These are phyloP conservation scores for Hiodon tergisus DNA, from an alignment of 2,113 vertebrate species.

Conservation along the genomic window DNA sequence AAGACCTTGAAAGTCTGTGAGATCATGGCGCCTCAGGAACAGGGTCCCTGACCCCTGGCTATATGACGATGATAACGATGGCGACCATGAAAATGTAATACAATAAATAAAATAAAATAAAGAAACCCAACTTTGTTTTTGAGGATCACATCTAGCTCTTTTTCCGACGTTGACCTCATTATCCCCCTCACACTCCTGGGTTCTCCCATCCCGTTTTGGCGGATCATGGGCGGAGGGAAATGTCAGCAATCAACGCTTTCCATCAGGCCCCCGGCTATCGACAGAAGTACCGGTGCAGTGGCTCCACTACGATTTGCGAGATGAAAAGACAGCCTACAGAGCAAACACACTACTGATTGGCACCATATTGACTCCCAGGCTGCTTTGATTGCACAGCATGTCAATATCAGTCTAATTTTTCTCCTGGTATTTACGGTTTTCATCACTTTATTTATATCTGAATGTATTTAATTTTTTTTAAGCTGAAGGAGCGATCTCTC, in stretches of 20 bases:
- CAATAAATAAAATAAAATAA: too few relatives aligned
- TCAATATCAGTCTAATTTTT: conserved; percentile 60
- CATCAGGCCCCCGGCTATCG: conserved; percentile 59
- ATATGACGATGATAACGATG: too few relatives aligned
- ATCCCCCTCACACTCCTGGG: conserved; percentile 14
- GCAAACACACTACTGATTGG: conserved; percentile 66
- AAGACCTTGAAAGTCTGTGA: too few relatives aligned
- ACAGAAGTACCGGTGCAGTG: conserved; percentile 58
- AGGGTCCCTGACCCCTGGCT: too few relatives aligned
- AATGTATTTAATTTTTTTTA: not conserved
- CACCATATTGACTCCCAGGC: conserved; percentile 63
- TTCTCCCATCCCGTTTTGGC: conserved; percentile 8
- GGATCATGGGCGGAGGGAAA: conserved; percentile 39
- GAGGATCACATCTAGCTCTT: conserved; percentile 14
- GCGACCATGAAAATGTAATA: too few relatives aligned
- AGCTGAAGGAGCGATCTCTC: not conserved
- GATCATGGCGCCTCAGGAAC: too few relatives aligned
- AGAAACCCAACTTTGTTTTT: not conserved
- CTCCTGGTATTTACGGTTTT: conserved; percentile 35
- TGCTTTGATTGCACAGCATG: conserved; percentile 63
- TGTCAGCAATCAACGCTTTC: conserved; percentile 63
- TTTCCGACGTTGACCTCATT: conserved; percentile 13
- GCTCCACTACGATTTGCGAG: conserved; percentile 53
- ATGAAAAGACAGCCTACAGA: conserved; percentile 58
- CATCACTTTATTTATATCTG: conserved; percentile 24